phyloP scores from a whole-genome alignment of 2,113 vertebrate genomes.

The Oxyura jamaicensis region DNA sequence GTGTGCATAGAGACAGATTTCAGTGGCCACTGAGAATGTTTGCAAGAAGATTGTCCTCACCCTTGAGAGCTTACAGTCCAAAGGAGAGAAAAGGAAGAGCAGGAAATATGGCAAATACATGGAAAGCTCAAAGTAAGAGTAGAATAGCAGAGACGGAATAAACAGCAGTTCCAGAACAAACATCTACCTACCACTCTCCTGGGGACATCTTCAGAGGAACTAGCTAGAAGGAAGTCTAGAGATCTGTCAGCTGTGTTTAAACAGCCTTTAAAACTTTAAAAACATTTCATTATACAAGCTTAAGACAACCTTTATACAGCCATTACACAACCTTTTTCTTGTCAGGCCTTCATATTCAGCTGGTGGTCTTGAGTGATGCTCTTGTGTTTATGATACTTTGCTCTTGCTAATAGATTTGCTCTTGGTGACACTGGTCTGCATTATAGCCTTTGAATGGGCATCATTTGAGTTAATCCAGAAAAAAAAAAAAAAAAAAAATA shows the following conservation, averaged over 20 bases:
- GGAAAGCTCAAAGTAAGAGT: neutral
- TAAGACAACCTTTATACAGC: neutral
- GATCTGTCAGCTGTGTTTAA: neutral
- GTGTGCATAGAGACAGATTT: neutral
- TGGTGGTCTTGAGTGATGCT: neutral
- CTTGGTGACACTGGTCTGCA: neutral
- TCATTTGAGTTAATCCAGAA: neutral
- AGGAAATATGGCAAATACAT: neutral
- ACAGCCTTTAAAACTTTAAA: neutral
- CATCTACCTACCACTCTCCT: neutral
- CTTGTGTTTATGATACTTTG: neutral
- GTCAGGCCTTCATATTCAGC: neutral
- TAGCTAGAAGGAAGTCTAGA: neutral
- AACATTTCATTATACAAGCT: neutral
- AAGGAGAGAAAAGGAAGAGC: neutral
- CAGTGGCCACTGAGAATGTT: neutral
- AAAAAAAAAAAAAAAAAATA: neutral
- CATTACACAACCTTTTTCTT: neutral
- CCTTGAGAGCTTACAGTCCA: neutral
- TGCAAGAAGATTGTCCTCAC: neutral
- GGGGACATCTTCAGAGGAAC: neutral
- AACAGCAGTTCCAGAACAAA: neutral
- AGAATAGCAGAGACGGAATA: neutral
- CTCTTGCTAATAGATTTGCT: neutral
- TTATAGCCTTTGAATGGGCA: neutral